These are phyloP conservation scores for Pagrus major DNA, from an alignment of 2,113 vertebrate species.

Conservation along the genomic window DNA sequence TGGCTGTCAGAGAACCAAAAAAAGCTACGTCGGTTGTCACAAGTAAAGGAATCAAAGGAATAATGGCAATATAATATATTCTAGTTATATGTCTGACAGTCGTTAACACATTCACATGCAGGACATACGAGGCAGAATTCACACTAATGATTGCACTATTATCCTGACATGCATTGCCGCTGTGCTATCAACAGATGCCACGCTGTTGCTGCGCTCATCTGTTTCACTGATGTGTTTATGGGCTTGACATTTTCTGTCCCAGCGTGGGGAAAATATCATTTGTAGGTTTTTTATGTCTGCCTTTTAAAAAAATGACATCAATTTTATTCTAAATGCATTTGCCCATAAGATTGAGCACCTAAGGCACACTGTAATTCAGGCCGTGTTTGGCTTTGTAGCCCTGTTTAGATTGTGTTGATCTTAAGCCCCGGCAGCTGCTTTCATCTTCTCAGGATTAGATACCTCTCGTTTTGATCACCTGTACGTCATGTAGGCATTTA, in stretches of 20 bases:
- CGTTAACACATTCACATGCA: background rate
- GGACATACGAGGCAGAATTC: background rate
- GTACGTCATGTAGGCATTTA: background rate
- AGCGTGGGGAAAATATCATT: conserved; percentile 18
- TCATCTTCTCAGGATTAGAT: background rate
- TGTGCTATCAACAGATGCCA: background rate
- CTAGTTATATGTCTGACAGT: background rate
- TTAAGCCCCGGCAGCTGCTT: background rate
- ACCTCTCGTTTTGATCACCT: background rate
- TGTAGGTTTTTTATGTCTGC: conserved; percentile 20
- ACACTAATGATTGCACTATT: background rate
- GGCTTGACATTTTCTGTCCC: conserved; percentile 56
- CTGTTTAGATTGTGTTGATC: conserved; percentile 5
- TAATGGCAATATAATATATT: background rate
- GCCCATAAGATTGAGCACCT: conserved; percentile 14
- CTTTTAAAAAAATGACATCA: conserved; percentile 26
- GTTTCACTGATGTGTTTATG: conserved; percentile 47
- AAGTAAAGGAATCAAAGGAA: background rate
- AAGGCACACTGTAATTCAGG: background rate
- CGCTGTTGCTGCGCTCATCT: conserved; percentile 29
- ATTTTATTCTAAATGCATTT: conserved; percentile 20
- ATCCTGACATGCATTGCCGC: background rate
- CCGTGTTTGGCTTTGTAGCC: background rate
- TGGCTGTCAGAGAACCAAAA: background rate
- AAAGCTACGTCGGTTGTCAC: background rate